Evolutionary conservation across 2,113 vertebrate genomes (phyloP).

Genomic region (Microtus pennsylvanicus): DNA sequence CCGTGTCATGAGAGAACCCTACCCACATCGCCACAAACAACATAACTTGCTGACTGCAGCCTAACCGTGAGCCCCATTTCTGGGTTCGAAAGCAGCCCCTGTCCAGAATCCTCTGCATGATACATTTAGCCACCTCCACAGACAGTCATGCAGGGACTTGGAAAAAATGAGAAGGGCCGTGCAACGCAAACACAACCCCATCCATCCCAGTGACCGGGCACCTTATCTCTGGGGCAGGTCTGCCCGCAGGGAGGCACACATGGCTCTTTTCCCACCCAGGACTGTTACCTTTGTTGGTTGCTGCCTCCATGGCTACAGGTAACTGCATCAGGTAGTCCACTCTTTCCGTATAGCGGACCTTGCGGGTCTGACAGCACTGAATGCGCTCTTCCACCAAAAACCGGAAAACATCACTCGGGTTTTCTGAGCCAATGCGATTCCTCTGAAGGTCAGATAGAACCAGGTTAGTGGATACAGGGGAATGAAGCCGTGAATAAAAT

Average conservation of each 20-base stretch:
- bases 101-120: neutral
- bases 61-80: neutral
- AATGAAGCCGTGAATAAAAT: neutral
- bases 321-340: constrained; percentile 98
- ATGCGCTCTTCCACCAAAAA: constrained; percentile 97
- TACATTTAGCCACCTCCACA: neutral
- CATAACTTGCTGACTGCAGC: neutral
- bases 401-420: constrained; percentile 96
- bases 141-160: neutral
- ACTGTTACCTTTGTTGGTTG: constrained; percentile 94
- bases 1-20: neutral
- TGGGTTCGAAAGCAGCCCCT: neutral
- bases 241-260: rapidly evolving
- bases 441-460: constrained; percentile 87
- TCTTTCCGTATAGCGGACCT: constrained; percentile 95
- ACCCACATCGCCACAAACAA: neutral
- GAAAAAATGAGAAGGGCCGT: neutral
- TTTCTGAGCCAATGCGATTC: constrained; percentile 94
- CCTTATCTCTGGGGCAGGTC: rapidly evolving
- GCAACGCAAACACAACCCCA: neutral
- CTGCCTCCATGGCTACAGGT: constrained; percentile 94
- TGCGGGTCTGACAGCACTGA: constrained; percentile 96
- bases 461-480: neutral
- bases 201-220: neutral
- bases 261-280: rapidly evolving